Conservation (phyloP, 2,113 vertebrate species). For the Xyliphius kryptos region DNA sequence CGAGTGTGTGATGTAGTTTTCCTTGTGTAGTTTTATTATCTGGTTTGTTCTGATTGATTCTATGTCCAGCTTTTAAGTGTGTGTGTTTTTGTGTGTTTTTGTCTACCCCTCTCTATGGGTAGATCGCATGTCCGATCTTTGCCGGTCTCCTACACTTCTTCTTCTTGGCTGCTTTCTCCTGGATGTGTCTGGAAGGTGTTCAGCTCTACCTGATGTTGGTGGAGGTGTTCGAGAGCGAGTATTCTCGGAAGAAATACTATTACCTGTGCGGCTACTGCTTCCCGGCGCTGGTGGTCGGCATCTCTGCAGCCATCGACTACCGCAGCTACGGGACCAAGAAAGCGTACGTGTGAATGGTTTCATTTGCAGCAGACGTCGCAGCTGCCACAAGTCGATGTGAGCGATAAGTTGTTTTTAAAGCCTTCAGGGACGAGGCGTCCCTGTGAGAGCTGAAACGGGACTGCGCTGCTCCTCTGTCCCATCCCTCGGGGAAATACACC, state of each 20-base stretch:
- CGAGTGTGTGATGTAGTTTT: no score
- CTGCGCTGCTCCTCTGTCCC: not conserved
- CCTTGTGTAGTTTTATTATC: no score
- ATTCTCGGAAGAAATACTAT: slow-evolving; percentile 87
- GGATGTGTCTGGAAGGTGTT: slow-evolving; percentile 89
- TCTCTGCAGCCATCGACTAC: slow-evolving; percentile 87
- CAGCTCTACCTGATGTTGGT: slow-evolving; percentile 90
- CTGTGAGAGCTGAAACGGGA: slow-evolving; percentile 27
- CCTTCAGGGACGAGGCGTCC: slow-evolving; percentile 14
- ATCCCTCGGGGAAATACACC: slow-evolving; percentile 22
- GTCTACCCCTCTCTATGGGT: no score
- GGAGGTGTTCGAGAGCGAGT: slow-evolving; percentile 87
- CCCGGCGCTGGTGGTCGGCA: slow-evolving; percentile 84
- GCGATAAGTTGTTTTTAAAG: slow-evolving; percentile 3
- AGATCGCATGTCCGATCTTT: slow-evolving; percentile 88
- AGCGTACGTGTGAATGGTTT: slow-evolving; percentile 71
- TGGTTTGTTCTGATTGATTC: no score
- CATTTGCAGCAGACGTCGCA: slow-evolving; percentile 7
- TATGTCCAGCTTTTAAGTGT: no score
- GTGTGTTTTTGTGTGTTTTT: no score
- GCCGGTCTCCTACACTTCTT: slow-evolving; percentile 88
- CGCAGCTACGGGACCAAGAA: slow-evolving; percentile 91
- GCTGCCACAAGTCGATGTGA: not conserved
- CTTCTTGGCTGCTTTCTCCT: slow-evolving; percentile 89
- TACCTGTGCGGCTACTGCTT: slow-evolving; percentile 90